Percentiles rank a stretch among this genome's conserved stretches.
Conservation (phyloP, 2,888 invertebrate species). For the Neria commutata region DNA sequence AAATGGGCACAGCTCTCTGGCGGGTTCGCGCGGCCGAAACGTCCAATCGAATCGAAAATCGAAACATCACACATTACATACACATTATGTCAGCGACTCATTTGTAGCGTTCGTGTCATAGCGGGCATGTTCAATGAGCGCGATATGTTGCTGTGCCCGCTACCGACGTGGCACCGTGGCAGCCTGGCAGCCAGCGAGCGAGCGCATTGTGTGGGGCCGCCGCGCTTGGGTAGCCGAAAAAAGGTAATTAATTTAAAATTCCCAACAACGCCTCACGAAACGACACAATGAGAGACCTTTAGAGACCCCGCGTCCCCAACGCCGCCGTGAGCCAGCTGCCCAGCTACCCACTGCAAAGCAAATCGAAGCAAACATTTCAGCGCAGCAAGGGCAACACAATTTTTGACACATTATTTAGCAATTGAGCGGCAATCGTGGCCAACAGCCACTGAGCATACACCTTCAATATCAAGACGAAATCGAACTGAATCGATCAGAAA, state of each 20-base stretch:
- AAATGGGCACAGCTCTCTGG: slow-evolving; percentile 25
- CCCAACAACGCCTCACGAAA: slow-evolving; percentile 42
- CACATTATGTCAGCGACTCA: slow-evolving; percentile 48
- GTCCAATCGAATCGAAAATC: neutral
- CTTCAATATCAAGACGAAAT: slow-evolving; percentile 1
- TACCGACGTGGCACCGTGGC: neutral
- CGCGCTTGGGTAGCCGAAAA: slow-evolving; percentile 33
- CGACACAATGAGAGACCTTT: slow-evolving; percentile 52
- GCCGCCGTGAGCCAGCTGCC: too few species aligned
- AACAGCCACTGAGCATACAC: too few species aligned
- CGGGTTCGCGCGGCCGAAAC: slow-evolving; percentile 35
- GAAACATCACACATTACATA: slow-evolving; percentile 40
- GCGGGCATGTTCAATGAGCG: slow-evolving; percentile 19
- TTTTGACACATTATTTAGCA: slow-evolving; percentile 36
- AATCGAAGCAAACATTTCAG: neutral
- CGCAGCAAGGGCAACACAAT: neutral
- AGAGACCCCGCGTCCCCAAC: slow-evolving; percentile 50
- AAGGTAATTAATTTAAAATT: slow-evolving; percentile 53
- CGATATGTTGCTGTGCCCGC: neutral
- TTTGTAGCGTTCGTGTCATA: slow-evolving; percentile 14
- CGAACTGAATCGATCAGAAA: neutral
- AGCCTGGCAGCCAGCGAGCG: neutral
- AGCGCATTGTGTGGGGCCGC: slow-evolving; percentile 47
- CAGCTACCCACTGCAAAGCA: slow-evolving; percentile 43
- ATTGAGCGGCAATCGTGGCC: slow-evolving; percentile 23